These are phyloP conservation scores for Eulemur mongoz DNA, from an alignment of 2,797 vertebrate genomes.

Conservation along the genomic window DNA sequence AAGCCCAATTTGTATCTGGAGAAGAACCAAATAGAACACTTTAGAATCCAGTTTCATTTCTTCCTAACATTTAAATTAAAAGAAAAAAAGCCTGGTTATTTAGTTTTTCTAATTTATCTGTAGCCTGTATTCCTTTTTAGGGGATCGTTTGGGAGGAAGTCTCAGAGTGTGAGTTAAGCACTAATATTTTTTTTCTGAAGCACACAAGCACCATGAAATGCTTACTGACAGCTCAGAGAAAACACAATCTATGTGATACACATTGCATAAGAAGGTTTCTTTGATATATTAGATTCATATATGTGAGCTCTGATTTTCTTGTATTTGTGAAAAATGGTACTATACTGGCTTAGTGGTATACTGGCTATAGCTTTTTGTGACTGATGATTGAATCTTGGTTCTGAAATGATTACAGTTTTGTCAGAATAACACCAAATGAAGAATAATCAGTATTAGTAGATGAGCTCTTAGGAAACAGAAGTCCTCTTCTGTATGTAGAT, in stretches of 20 bases:
- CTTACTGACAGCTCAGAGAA: neutral
- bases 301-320: neutral
- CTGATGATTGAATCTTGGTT: neutral
- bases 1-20: neutral
- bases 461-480: neutral
- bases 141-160: neutral
- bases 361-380: neutral
- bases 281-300: neutral
- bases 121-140: neutral
- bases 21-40: conserved; percentile 57
- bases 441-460: neutral
- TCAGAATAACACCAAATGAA: neutral
- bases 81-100: no score
- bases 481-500: neutral
- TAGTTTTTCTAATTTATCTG: neutral
- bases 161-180: neutral
- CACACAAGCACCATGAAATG: neutral
- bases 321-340: neutral
- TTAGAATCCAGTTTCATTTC: conserved; percentile 17
- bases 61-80: neutral
- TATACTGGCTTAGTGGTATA: rapidly evolving
- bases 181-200: neutral
- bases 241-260: neutral
- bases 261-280: neutral
- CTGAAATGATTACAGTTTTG: neutral